Evolutionary conservation across 2,888 invertebrate genomes (phyloP).

Genomic region (Rhagium mordax): DNA sequence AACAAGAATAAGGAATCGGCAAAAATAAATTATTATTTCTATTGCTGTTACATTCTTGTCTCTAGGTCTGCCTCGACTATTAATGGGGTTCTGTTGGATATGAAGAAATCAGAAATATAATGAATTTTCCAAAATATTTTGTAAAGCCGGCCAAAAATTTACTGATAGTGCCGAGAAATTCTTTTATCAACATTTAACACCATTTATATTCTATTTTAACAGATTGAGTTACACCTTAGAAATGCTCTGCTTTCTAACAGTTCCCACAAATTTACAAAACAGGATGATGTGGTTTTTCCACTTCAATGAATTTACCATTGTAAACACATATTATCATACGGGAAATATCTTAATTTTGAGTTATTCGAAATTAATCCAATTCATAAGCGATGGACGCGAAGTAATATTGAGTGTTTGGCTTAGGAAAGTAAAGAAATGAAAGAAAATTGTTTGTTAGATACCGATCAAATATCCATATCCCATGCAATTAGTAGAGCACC

Average conservation of each 20-base stretch:
- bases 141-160: background rate
- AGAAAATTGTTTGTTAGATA: slow-evolving; percentile 50
- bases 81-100: too few relatives aligned
- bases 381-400: background rate
- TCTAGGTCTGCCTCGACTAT: too few relatives aligned
- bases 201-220: background rate
- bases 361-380: background rate
- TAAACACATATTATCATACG: background rate
- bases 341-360: background rate
- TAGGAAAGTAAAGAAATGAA: slow-evolving; percentile 7
- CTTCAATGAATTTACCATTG: background rate
- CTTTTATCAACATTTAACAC: background rate
- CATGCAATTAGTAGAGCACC: slow-evolving; percentile 38
- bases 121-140: background rate
- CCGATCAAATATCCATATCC: slow-evolving; percentile 31
- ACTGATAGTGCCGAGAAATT: background rate
- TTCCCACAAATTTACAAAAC: background rate
- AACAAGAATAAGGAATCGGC: too few relatives aligned
- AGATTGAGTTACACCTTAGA: background rate
- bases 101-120: background rate
- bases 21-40: too few relatives aligned
- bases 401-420: background rate
- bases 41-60: too few relatives aligned
- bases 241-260: background rate
- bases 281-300: background rate